These are phyloP conservation scores for Coilia nasus DNA, from an alignment of 2,797 vertebrate species.

Conservation along the genomic window DNA sequence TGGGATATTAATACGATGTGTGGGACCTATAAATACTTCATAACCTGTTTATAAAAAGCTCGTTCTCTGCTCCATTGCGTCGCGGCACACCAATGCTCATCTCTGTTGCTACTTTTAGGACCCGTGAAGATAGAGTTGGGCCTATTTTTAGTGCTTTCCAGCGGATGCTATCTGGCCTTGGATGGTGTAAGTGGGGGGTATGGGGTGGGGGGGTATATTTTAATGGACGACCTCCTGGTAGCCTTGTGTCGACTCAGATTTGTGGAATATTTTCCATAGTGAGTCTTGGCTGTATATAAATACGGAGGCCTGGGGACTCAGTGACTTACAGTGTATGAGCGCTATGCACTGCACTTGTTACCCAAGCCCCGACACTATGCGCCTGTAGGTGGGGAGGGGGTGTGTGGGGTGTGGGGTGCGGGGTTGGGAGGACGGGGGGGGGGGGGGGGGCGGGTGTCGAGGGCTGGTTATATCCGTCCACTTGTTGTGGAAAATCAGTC, in stretches of 20 bases:
- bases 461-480: conserved; percentile 59
- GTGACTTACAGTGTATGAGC: conserved; percentile 58
- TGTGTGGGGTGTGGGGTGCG: conserved; percentile 3
- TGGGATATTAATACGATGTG: conserved; percentile 62
- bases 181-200: background rate
- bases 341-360: conserved; percentile 65
- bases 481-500: conserved; percentile 65
- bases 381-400: conserved; percentile 17
- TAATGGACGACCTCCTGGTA: conserved; percentile 48
- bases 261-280: conserved; percentile 70
- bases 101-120: conserved; percentile 63
- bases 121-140: conserved; percentile 55
- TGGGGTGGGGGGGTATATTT: conserved; percentile 48
- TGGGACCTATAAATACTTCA: conserved; percentile 63
- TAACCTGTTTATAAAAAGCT: conserved; percentile 64
- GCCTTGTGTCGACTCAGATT: conserved; percentile 55
- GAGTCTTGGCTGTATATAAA: conserved; percentile 59
- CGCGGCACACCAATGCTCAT: conserved; percentile 62
- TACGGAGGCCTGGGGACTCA: conserved; percentile 41
- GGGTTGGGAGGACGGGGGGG: too few relatives aligned
- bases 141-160: conserved; percentile 66
- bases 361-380: conserved; percentile 52
- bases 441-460: conserved; percentile 31
- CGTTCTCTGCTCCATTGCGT: conserved; percentile 56
- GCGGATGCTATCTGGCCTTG: conserved; percentile 45